Percentiles rank a stretch among this genome's conserved stretches.
Evolutionary conservation across 2,113 vertebrate genomes (phyloP).

Genomic region (Onychostruthus taczanowskii): DNA sequence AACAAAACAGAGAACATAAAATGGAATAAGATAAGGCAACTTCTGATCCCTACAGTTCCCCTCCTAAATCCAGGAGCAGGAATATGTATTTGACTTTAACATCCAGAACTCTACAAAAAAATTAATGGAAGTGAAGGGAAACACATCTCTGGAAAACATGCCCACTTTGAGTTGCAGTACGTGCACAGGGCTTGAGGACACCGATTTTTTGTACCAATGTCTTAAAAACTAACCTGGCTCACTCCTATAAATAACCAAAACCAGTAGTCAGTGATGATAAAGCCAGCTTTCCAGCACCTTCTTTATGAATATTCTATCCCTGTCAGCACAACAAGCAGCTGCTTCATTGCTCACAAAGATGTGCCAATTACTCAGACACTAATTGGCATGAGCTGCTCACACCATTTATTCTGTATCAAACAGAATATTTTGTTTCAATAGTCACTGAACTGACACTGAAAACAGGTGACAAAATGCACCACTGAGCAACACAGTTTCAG

Average conservation of each 20-base stretch:
- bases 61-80: neutral
- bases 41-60: neutral
- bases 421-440: conserved; percentile 7
- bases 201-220: neutral
- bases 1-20: neutral
- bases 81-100: neutral
- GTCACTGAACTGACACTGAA: neutral
- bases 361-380: neutral
- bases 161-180: neutral
- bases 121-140: neutral
- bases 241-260: neutral
- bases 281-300: neutral
- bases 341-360: neutral
- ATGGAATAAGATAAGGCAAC: neutral
- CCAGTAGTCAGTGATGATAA: neutral
- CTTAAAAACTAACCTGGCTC: neutral
- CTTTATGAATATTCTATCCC: neutral
- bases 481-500: neutral
- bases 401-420: neutral
- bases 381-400: neutral
- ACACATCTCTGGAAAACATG: neutral
- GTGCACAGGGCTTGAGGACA: neutral
- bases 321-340: neutral
- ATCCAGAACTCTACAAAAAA: neutral
- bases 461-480: conserved; percentile 39